Evolutionary conservation across 1,140 invertebrate genomes (phyloP).

Genomic region (Fopius arisanus): DNA sequence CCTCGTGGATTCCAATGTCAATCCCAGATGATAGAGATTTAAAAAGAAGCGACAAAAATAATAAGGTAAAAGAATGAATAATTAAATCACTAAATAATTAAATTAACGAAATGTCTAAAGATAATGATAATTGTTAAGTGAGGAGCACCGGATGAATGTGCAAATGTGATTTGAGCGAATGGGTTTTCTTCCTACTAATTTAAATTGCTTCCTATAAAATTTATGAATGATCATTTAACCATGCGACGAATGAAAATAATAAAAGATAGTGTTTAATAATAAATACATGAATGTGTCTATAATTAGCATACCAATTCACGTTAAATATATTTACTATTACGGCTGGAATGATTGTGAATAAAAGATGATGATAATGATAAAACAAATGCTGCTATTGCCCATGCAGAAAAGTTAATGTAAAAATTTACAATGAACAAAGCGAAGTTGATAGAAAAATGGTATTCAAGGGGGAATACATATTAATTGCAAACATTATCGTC

Average conservation of each 20-base stretch:
- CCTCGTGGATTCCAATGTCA: conserved; percentile 20
- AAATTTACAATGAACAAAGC: conserved; percentile 24
- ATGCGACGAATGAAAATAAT: conserved; percentile 31
- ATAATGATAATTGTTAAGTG: background rate
- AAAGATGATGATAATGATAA: conserved; percentile 26
- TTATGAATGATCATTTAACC: conserved; percentile 2
- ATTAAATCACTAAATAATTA: background rate
- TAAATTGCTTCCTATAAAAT: conserved; percentile 43
- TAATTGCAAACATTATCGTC: no score
- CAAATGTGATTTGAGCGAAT: conserved; percentile 32
- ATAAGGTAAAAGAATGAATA: conserved; percentile 5
- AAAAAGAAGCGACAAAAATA: conserved; percentile 33
- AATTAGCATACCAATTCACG: conserved; percentile 4
- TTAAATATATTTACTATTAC: conserved; percentile 15
- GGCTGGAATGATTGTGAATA: background rate
- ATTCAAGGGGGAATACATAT: no score
- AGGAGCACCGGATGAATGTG: conserved; percentile 25
- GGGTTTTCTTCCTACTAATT: conserved; percentile 36
- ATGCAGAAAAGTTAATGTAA: conserved; percentile 32
- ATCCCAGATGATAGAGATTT: conserved; percentile 28
- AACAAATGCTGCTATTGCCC: background rate
- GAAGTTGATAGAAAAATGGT: background rate
- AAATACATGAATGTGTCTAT: conserved; percentile 24
- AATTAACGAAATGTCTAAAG: background rate
- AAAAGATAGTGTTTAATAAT: conserved; percentile 37